Percentiles rank a stretch among this genome's conserved stretches.
These are phyloP conservation scores for Melangyna quadrimaculata DNA, from an alignment of 2,888 invertebrate species.

Conservation along the genomic window DNA sequence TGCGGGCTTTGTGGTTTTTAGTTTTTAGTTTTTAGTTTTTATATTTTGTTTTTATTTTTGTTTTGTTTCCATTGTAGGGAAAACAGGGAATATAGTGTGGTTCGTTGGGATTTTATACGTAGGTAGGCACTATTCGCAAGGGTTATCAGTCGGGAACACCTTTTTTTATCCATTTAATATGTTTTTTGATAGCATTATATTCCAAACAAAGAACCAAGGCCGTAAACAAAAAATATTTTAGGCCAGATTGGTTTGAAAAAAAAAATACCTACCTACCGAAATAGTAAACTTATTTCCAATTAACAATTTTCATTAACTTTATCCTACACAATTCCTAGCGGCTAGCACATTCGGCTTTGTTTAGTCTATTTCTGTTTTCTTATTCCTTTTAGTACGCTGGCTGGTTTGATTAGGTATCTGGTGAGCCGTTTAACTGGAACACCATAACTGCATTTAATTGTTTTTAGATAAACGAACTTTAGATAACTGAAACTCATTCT, in stretches of 20 bases:
- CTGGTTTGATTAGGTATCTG: no score
- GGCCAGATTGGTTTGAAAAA: not conserved
- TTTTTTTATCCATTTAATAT: not conserved
- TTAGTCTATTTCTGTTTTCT: no score
- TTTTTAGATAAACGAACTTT: no score
- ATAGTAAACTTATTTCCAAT: not conserved
- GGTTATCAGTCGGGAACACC: slow-evolving; percentile 15
- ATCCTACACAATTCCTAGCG: not conserved
- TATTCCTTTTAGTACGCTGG: no score
- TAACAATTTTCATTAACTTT: not conserved
- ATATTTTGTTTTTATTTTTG: not conserved
- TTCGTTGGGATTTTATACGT: not conserved
- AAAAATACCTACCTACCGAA: no score
- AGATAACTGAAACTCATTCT: no score
- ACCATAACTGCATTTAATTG: no score
- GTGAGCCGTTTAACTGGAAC: no score
- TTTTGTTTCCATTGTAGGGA: not conserved
- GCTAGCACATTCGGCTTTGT: no score
- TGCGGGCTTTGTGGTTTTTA: slow-evolving; percentile 29
- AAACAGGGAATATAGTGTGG: not conserved
- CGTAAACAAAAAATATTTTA: not conserved
- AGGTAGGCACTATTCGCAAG: no score
- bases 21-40: not conserved
- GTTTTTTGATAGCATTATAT: not conserved
- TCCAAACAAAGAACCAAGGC: not conserved